A percentile compares a stretch with the other conserved stretches of the same genome.
phyloP scores from a whole-genome alignment of 2,888 invertebrate species.

The Brachypterus glaber region DNA sequence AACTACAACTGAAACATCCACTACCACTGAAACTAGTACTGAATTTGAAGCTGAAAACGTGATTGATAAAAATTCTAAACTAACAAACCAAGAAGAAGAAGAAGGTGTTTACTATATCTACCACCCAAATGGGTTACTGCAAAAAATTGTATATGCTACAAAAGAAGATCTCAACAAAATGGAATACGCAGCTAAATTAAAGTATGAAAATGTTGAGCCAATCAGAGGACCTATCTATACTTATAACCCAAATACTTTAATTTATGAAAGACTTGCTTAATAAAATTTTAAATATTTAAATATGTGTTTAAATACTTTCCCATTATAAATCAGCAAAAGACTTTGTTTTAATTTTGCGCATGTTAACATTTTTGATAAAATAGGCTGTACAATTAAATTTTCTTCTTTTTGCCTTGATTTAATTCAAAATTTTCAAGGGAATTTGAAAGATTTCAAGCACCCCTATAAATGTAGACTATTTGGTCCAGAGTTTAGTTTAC shows the following conservation, averaged over 20 bases:
- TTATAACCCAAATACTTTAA: constrained; percentile 34
- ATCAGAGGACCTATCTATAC: constrained; percentile 55
- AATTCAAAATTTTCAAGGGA: constrained; percentile 9
- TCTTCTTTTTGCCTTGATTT: constrained; percentile 8
- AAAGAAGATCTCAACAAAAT: constrained; percentile 45
- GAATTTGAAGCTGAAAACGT: constrained; percentile 7
- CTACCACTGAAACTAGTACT: constrained; percentile 6
- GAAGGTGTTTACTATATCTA: constrained; percentile 55
- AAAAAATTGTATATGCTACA: constrained; percentile 52
- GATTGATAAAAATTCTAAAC: constrained; percentile 19
- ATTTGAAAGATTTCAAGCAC: constrained; percentile 19
- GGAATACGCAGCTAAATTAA: constrained; percentile 55
- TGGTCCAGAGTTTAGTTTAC: constrained; percentile 31
- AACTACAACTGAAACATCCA: constrained; percentile 15
- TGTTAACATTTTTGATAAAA: no score
- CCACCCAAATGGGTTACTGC: constrained; percentile 52
- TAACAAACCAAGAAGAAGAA: constrained; percentile 19
- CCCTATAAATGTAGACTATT: constrained; percentile 37
- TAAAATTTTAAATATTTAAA: no score
- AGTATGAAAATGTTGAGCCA: constrained; percentile 53
- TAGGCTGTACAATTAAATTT: no score
- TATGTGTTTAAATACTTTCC: no score
- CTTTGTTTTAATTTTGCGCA: no score
- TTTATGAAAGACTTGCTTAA: constrained; percentile 22
- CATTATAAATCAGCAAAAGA: no score